phyloP scores from a whole-genome alignment of 2,113 vertebrate species.

The Paracanthobrama guichenoti region DNA sequence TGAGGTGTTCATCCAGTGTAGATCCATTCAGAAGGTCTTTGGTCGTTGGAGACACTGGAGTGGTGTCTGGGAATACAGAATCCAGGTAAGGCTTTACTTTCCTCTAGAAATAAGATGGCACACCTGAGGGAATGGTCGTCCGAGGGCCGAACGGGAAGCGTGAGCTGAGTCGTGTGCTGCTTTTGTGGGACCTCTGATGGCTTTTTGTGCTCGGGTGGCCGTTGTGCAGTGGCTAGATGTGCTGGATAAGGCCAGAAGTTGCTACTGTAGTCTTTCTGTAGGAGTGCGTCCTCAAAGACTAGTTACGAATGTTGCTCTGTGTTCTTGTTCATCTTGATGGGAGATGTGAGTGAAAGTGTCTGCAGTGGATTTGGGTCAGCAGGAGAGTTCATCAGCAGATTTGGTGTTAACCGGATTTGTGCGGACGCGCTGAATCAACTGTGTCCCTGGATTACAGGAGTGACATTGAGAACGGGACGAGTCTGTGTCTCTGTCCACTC shows the following conservation, averaged over 20 bases:
- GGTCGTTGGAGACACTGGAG: conserved; percentile 47
- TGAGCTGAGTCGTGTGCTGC: not conserved
- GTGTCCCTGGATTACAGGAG: conserved; percentile 78
- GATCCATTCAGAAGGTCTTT: conserved; percentile 69
- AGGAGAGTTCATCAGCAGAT: conserved; percentile 82
- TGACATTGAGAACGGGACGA: conserved; percentile 72
- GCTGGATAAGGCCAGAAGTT: not conserved
- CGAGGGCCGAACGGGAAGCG: not conserved
- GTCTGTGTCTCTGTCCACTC: not conserved
- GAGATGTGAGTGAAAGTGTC: conserved; percentile 68
- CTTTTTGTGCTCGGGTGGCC: not conserved
- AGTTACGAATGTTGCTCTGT: not conserved
- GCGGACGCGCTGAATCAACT: conserved; percentile 80
- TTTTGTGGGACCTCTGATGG: not conserved
- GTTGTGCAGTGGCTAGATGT: no score
- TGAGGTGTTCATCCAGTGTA: conserved; percentile 61
- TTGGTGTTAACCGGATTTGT: conserved; percentile 91
- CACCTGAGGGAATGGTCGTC: not conserved
- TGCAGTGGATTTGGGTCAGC: conserved; percentile 77
- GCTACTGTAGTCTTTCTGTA: not conserved
- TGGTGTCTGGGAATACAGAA: conserved; percentile 44
- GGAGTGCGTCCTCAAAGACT: not conserved
- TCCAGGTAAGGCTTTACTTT: conserved; percentile 47
- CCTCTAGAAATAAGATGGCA: not conserved
- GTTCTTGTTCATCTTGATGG: conserved; percentile 14